Evolutionary conservation across 2,797 vertebrate species (phyloP), one percentile per base, ranked within the genome.

Genomic region (Oreortyx pictus): DNA sequence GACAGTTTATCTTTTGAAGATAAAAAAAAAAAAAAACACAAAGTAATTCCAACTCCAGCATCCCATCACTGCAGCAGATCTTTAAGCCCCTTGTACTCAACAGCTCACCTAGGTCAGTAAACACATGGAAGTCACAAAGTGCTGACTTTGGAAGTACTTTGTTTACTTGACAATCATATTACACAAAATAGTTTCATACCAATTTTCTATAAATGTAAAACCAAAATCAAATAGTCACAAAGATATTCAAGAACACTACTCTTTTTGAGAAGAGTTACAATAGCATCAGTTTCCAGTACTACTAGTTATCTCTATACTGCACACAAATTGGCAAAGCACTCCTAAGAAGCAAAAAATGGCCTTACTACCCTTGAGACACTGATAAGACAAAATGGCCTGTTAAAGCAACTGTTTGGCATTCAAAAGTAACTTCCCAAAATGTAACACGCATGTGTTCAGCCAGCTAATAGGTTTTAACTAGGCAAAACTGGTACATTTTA

Each of bases 381-480:
- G 31, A 2, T 37, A 70, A 41, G 22, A 64, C 24, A 80, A 91
- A 86, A 61, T 39, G 71, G 33, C n/a, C 61, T 77, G 49, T 49
- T 33, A 61, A 54, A 71, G 54, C 29, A 77, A 85, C 44, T 13
- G 33, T 25, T 2, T 85, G 84, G 89, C 89, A 71, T 87, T 79
- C 49, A 85, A 59, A 92, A 91, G 60, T 15, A 92, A 77, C 65
- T 80, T 78, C 50, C 56, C 59, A 78, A 85, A 72, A 75, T 35
- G 44, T 8, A 82, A 72, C 27, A 7, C 43, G 62, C 41, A 65
- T 41, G 46, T 84, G 68, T 77, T 92, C 72, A 94, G 54, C 29
- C 90, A 89, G 61, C 61, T 72, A 85, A 89, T 59, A 35, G 44
- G 41, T 54, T 89, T 85, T 90, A 90, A 92, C 87, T 33, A 72